These are phyloP conservation scores for Cryptosula pallasiana DNA, from an alignment of 2,888 invertebrate species.

Conservation along the genomic window DNA sequence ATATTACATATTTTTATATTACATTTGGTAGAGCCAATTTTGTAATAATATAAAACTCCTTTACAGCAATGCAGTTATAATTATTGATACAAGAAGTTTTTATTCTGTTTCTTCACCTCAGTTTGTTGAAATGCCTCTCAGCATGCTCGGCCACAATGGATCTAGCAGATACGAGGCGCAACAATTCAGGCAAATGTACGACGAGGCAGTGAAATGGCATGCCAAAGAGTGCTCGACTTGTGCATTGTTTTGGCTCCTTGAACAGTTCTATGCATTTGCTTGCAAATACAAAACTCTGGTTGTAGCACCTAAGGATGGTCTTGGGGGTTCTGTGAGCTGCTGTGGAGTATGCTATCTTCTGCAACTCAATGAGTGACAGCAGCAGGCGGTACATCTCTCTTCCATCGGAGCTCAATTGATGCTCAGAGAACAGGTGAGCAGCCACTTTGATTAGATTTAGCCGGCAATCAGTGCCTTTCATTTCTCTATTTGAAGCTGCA, in stretches of 20 bases:
- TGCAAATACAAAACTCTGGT: slow-evolving; percentile 2
- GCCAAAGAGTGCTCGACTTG: background rate
- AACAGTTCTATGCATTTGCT: too few species aligned
- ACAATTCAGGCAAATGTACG: background rate
- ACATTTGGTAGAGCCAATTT: too few species aligned
- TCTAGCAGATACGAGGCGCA: background rate
- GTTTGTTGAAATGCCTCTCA: background rate
- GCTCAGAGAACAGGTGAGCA: background rate
- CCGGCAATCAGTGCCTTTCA: too few species aligned
- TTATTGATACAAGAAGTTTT: too few species aligned
- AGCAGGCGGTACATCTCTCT: background rate
- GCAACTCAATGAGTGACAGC: background rate
- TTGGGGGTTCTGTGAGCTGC: background rate
- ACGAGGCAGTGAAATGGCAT: background rate
- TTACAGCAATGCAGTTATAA: too few species aligned
- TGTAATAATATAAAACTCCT: too few species aligned
- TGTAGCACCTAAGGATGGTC: too few species aligned
- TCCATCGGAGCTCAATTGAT: background rate
- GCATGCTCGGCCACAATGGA: background rate
- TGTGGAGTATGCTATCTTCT: background rate
- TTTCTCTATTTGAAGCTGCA: too few species aligned
- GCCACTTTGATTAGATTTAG: background rate
- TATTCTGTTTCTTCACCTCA: background rate
- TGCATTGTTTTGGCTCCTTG: background rate
- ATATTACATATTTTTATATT: too few species aligned